phyloP scores from a whole-genome alignment of 92 coral and sea anemone genomes.

The Galaxea fascicularis region DNA sequence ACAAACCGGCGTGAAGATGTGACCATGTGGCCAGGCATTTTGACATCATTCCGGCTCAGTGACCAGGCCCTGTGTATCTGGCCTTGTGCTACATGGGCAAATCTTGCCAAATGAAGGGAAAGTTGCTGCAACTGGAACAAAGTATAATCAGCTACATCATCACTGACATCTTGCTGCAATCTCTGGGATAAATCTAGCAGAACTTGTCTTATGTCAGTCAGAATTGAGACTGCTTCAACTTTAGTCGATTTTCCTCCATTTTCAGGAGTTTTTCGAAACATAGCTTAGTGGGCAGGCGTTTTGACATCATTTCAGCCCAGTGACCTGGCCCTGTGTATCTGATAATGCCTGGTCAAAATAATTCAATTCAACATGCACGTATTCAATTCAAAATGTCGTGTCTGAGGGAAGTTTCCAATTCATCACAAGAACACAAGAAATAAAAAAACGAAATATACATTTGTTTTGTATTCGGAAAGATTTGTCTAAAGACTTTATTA shows the following conservation, averaged over 20 bases:
- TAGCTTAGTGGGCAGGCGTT: conserved; percentile 32
- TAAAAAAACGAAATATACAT: background rate
- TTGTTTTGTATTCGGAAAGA: conserved; percentile 17
- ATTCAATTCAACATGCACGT: conserved; percentile 46
- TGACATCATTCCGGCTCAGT: too few species aligned
- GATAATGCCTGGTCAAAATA: conserved; percentile 36
- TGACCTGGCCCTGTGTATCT: conserved; percentile 32
- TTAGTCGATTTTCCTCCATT: conserved; percentile 29
- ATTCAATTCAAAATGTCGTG: conserved; percentile 53
- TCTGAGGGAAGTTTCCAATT: conserved; percentile 34
- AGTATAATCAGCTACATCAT: conserved; percentile 55
- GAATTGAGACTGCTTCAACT: conserved; percentile 38
- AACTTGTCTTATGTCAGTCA: conserved; percentile 43
- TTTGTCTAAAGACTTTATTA: conserved; percentile 5
- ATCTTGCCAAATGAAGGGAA: conserved; percentile 59
- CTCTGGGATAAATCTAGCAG: conserved; percentile 49
- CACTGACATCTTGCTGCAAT: conserved; percentile 49
- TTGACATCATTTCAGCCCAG: too few species aligned
- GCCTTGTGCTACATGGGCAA: conserved; percentile 30
- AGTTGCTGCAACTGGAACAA: conserved; percentile 60
- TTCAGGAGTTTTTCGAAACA: background rate
- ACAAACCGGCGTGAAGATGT: background rate
- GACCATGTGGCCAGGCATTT: conserved; percentile 12
- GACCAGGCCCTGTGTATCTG: conserved; percentile 12
- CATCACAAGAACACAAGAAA: conserved; percentile 9